Conservation (phyloP, 2,113 vertebrate species). For the Solenodon paradoxus region DNA sequence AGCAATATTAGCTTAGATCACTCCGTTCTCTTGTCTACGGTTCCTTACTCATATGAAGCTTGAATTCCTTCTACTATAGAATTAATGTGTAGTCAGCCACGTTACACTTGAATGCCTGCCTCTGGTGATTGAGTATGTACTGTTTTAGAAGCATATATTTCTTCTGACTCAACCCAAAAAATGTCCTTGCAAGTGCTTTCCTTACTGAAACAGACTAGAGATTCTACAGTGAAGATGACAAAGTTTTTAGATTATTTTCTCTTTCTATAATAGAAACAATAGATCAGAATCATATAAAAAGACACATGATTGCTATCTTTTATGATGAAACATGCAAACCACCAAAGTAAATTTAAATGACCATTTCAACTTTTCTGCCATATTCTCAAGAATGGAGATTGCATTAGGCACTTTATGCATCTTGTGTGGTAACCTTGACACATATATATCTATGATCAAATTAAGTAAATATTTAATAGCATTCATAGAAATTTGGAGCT, state of each 20-base stretch:
- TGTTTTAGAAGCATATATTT: background rate
- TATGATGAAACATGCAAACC: background rate
- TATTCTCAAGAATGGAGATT: background rate
- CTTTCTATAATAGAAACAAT: background rate
- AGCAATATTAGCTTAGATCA: background rate
- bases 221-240: background rate
- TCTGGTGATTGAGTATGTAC: background rate
- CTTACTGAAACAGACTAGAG: background rate
- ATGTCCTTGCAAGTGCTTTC: background rate
- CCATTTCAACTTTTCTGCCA: background rate
- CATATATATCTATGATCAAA: background rate
- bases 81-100: background rate
- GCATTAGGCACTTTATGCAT: background rate
- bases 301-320: background rate
- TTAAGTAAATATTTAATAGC: background rate
- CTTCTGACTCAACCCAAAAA: background rate
- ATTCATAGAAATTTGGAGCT: conserved; percentile 37
- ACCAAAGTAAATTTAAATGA: background rate
- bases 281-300: background rate
- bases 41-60: background rate
- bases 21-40: background rate
- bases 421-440: background rate
- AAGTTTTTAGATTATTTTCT: background rate
- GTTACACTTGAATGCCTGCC: background rate
- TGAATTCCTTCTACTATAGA: background rate